Percentiles rank a stretch among this genome's conserved stretches.
These are phyloP conservation scores for Sesamia inferens DNA, from an alignment of 2,888 invertebrate genomes.

Conservation along the genomic window DNA sequence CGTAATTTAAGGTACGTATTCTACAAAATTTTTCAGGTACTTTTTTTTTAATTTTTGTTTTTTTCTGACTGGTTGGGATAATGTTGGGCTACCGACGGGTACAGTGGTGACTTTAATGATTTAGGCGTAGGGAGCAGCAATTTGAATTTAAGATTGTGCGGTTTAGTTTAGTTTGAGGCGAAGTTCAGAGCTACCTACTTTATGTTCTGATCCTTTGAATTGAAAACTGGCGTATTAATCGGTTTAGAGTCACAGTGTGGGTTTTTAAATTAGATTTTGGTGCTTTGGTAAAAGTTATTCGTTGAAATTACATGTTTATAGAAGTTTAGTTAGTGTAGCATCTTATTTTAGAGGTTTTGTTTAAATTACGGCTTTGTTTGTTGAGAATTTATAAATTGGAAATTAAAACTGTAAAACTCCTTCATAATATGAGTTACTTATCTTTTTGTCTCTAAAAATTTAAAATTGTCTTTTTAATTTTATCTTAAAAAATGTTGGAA, in stretches of 20 bases:
- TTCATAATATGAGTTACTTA: neutral
- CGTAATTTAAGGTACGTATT: slow-evolving; percentile 60
- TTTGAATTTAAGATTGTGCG: slow-evolving; percentile 57
- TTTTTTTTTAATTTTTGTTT: slow-evolving; percentile 14
- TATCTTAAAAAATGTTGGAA: too few relatives aligned
- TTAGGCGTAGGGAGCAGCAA: slow-evolving; percentile 24
- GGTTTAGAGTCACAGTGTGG: slow-evolving; percentile 34
- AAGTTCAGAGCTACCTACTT: slow-evolving; percentile 52
- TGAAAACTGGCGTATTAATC: slow-evolving; percentile 39
- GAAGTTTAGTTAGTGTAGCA: slow-evolving; percentile 1
- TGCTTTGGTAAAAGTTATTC: slow-evolving; percentile 3
- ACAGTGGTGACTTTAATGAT: slow-evolving; percentile 35
- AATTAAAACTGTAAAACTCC: neutral
- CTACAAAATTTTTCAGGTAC: neutral
- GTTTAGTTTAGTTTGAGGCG: slow-evolving; percentile 50
- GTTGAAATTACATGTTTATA: neutral
- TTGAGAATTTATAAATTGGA: neutral
- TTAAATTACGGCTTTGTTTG: neutral
- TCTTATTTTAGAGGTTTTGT: slow-evolving; percentile 5
- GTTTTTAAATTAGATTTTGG: slow-evolving; percentile 28
- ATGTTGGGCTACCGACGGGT: slow-evolving; percentile 20
- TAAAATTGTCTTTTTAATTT: neutral
- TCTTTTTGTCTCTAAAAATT: neutral
- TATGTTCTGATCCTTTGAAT: slow-evolving; percentile 44
- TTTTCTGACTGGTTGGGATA: slow-evolving; percentile 15